Evolutionary conservation across 2,113 vertebrate genomes (phyloP).

Genomic region (Chaetops frenatus): DNA sequence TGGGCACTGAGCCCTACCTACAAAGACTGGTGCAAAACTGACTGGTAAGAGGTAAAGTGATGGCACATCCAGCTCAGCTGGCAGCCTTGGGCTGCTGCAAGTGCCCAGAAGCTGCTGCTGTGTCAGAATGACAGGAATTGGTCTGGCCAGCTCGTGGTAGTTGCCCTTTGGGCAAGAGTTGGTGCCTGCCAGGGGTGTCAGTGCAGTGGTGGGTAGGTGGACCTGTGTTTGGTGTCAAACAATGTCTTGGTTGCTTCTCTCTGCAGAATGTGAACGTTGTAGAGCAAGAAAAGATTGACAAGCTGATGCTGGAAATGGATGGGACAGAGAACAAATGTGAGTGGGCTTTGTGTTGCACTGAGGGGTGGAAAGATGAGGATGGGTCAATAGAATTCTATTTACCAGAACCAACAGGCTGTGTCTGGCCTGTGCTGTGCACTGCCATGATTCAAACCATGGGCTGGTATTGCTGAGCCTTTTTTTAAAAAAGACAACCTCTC

Average conservation of each 20-base stretch:
- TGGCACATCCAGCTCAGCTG: neutral
- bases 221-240: neutral
- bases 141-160: neutral
- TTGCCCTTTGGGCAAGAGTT: neutral
- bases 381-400: neutral
- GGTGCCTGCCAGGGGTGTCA: neutral
- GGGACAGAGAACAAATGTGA: constrained; percentile 98
- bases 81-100: neutral
- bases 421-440: neutral
- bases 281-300: constrained; percentile 94
- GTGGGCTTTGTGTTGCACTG: constrained; percentile 20
- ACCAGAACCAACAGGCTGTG: neutral
- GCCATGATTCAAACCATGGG: too few relatives aligned
- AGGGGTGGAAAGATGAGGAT: neutral
- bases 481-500: neutral
- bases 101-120: neutral
- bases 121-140: neutral
- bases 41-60: neutral
- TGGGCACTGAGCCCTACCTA: neutral
- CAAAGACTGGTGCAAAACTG: neutral
- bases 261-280: constrained; percentile 81
- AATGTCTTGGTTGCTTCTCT: neutral
- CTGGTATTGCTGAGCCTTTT: neutral
- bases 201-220: neutral
- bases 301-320: constrained; percentile 98